A percentile compares a stretch with the other conserved stretches of the same genome.
phyloP scores from a whole-genome alignment of 2,797 vertebrate species.

The Cryptoprocta ferox region DNA sequence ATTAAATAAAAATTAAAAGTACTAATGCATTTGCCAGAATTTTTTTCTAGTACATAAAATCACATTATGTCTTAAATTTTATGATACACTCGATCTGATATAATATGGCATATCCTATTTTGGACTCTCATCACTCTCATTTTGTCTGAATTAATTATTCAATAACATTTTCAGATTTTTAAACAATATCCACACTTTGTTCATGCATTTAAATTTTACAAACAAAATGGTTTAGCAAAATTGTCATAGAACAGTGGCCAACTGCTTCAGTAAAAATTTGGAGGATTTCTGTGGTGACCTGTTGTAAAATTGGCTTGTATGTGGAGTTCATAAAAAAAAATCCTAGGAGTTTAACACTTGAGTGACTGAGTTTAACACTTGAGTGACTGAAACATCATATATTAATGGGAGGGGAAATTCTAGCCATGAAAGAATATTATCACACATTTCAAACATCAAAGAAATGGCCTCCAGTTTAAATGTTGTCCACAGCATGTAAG shows the following conservation, averaged over 20 bases:
- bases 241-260: background rate
- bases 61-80: background rate
- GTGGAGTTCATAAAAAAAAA: background rate
- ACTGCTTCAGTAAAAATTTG: background rate
- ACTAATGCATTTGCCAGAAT: background rate
- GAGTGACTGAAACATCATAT: constrained; percentile 8
- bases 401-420: background rate
- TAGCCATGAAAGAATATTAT: background rate
- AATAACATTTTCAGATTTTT: constrained; percentile 16
- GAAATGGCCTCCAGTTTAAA: background rate
- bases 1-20: constrained; percentile 44
- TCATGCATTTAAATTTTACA: background rate
- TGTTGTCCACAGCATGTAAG: background rate
- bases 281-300: background rate
- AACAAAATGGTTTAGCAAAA: background rate
- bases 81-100: background rate
- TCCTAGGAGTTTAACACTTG: constrained; percentile 10
- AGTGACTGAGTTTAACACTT: constrained; percentile 25
- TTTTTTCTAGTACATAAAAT: constrained; percentile 29
- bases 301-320: constrained; percentile 25
- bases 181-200: background rate
- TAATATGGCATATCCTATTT: background rate
- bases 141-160: constrained; percentile 44
- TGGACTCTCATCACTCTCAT: background rate
- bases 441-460: constrained; percentile 7